A percentile compares a stretch with the other conserved stretches of the same genome.
phyloP scores from a whole-genome alignment of 2,888 invertebrate species.

The Eulithis testata region DNA sequence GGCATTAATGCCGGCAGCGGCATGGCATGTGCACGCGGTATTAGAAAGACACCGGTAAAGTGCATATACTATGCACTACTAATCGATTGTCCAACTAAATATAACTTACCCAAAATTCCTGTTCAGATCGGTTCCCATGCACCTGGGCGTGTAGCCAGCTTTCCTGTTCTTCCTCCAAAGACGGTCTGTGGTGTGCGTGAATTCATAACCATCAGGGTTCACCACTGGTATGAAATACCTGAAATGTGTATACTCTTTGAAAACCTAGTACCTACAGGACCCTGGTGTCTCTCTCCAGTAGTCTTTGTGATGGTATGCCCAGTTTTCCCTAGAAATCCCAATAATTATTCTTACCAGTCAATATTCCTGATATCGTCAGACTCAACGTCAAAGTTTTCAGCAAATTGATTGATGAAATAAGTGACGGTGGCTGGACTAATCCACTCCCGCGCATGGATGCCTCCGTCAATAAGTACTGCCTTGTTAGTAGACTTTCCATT shows the following conservation, averaged over 20 bases:
- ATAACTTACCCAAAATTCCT: conserved; percentile 90
- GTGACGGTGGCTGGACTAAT: conserved; percentile 93
- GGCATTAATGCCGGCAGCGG: too few species aligned
- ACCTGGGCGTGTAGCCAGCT: conserved; percentile 81
- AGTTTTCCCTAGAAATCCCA: too few species aligned
- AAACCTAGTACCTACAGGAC: neutral
- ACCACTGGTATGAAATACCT: conserved; percentile 90
- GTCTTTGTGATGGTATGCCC: too few species aligned
- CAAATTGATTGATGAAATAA: conserved; percentile 90
- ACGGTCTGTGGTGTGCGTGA: conserved; percentile 90
- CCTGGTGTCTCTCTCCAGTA: neutral
- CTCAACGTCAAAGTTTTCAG: conserved; percentile 89
- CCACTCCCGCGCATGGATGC: conserved; percentile 97
- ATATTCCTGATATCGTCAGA: conserved; percentile 81
- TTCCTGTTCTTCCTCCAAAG: conserved; percentile 93
- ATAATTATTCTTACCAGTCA: conserved; percentile 64
- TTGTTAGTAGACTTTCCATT: conserved; percentile 87
- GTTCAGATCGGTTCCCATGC: conserved; percentile 92
- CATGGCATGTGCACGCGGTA: too few species aligned
- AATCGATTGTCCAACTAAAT: neutral
- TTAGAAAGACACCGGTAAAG: too few species aligned
- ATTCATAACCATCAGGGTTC: conserved; percentile 96
- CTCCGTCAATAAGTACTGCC: conserved; percentile 91
- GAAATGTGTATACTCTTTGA: conserved; percentile 7
- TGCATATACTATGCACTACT: too few species aligned